Base-by-base conservation (phyloP, 2,113 vertebrate genomes). In the Carassius carassius region DNA sequence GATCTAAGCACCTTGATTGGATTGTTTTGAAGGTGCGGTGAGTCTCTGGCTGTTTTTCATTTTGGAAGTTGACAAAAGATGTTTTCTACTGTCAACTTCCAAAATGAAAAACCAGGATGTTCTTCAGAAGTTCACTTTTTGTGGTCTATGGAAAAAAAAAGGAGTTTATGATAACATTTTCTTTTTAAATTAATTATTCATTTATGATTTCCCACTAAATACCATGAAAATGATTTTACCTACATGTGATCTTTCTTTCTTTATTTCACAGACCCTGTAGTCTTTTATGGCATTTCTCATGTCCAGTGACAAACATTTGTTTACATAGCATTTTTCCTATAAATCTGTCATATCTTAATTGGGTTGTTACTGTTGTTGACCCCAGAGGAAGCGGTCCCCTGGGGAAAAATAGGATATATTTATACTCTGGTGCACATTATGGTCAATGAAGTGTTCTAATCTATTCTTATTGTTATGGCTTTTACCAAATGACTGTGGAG, bases 371-470 rank as follows among this genome's bases (percentile, higher is more conserved):
- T n/a, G 29, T 80, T 80, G n/a, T 29, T 65, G 58, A 29, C 58
- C 78, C 41, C 37, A 19, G n/a, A 79, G 78, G 37, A 79, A 63
- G 19, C 47, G 37, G n/a, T 47, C 14, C n/a, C 37, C 37, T 80
- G 35, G 6, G 58, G 69, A 23, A 54, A 47, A 75, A 51, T 10
- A 23, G 9, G 23, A 54, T 12, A 2, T 23, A 2, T 70, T 85
- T 58, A 73, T 79, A 51, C 79, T 25, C 16, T 51, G 67, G 56
- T 60, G 56, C 78, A 35, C 17, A 8, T 69, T 51, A 58, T 76
- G 73, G 82, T 83, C 74, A 14, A 58, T 32, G 78, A 74, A 47
- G 41, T 78, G 82, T 76, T 67, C 41, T 73, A 69, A 87, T 83
- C 72, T 75, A 60, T 41, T 62, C 58, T 62, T 63, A 60, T 60